Percentiles rank a stretch among this genome's conserved stretches.
These are phyloP conservation scores for Corynorhinus townsendii DNA, from an alignment of 2,113 vertebrate genomes.

Conservation along the genomic window DNA sequence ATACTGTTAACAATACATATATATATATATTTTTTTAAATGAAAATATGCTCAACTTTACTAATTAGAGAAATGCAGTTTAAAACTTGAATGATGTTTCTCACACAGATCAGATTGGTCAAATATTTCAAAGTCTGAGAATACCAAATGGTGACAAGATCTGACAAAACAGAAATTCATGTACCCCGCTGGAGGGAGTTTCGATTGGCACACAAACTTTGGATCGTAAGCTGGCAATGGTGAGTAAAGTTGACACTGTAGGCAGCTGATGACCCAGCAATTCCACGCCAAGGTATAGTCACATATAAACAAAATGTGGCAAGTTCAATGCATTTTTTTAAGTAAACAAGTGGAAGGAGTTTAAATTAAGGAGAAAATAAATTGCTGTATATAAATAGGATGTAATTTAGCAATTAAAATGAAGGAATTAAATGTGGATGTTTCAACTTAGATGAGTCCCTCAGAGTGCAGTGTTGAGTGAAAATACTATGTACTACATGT, in stretches of 20 bases:
- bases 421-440: not conserved
- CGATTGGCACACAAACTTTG: not conserved
- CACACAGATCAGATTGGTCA: not conserved
- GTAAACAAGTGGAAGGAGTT: not conserved
- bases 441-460: not conserved
- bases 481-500: not conserved
- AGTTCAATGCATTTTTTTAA: not conserved
- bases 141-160: not conserved
- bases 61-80: not conserved
- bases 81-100: not conserved
- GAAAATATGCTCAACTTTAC: not conserved
- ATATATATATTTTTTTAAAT: not conserved
- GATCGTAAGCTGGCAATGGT: not conserved
- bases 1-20: no score
- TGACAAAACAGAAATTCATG: not conserved
- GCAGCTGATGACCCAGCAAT: not conserved
- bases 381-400: not conserved
- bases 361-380: not conserved
- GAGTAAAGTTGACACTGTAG: not conserved
- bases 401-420: not conserved
- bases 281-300: not conserved
- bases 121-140: not conserved
- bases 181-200: not conserved
- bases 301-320: not conserved
- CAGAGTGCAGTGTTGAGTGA: not conserved